These are phyloP conservation scores for Mobula birostris DNA, from an alignment of 2,113 vertebrate genomes.

Conservation along the genomic window DNA sequence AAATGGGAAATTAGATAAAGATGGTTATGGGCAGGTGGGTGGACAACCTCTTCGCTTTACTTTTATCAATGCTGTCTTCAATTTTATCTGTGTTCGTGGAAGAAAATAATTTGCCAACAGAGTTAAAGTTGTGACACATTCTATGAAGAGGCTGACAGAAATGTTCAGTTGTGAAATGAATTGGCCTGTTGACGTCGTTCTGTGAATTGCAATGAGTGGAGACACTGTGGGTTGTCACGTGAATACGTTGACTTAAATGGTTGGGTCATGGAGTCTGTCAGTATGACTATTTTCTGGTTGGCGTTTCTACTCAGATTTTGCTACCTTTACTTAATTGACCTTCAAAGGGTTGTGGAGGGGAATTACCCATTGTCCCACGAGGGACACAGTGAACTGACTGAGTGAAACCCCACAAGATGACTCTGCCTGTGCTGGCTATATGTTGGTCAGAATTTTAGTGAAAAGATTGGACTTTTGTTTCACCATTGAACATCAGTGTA, in stretches of 20 bases:
- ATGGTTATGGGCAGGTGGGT: background rate
- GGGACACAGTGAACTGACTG: background rate
- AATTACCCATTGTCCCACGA: background rate
- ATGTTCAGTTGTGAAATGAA: background rate
- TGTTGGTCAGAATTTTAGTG: background rate
- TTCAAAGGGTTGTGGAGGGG: background rate
- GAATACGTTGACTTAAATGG: background rate
- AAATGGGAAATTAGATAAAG: background rate
- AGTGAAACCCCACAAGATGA: too few relatives aligned
- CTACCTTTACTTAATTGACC: background rate
- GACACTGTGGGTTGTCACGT: background rate
- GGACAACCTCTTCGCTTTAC: background rate
- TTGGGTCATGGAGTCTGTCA: background rate
- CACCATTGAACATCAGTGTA: background rate
- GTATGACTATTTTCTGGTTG: background rate
- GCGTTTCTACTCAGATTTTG: background rate
- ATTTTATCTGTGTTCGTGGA: background rate
- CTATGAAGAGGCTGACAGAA: background rate
- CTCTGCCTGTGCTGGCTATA: background rate
- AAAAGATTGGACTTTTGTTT: background rate
- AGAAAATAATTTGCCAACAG: background rate
- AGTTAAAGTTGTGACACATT: background rate
- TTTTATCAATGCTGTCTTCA: background rate
- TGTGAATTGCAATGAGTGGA: background rate
- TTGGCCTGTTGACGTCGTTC: background rate